Percentiles rank a stretch among this genome's conserved stretches.
Evolutionary conservation across 1,140 invertebrate genomes (phyloP).

Genomic region (Radopholus similis): DNA sequence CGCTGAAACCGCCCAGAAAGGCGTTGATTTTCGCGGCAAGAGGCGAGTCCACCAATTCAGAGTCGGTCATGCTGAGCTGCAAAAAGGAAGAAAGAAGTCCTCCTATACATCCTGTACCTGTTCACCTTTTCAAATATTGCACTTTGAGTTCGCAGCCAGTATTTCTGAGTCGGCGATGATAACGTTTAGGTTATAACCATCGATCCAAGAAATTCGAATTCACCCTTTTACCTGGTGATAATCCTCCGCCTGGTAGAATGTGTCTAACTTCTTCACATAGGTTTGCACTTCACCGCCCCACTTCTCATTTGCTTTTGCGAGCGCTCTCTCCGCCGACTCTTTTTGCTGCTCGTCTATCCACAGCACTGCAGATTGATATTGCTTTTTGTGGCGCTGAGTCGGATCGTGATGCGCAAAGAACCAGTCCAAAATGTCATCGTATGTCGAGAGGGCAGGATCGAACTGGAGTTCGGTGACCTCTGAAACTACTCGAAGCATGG

Average conservation of each 20-base stretch:
- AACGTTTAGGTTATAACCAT: not conserved
- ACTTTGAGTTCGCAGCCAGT: constrained; percentile 52
- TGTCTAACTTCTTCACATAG: constrained; percentile 48
- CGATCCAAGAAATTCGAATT: not conserved
- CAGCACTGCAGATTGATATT: constrained; percentile 88
- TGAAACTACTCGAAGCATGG: constrained; percentile 54
- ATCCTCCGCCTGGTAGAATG: constrained; percentile 58
- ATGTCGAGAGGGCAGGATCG: constrained; percentile 74
- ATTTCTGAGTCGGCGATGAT: constrained; percentile 33
- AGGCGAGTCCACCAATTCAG: constrained; percentile 45
- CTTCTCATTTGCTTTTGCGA: constrained; percentile 56
- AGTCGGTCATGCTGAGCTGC: constrained; percentile 43
- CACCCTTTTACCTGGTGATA: constrained; percentile 54
- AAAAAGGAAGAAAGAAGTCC: constrained; percentile 18
- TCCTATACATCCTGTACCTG: not conserved
- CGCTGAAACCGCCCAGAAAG: constrained; percentile 37
- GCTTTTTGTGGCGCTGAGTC: constrained; percentile 73
- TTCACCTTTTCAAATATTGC: constrained; percentile 42
- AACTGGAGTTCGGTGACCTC: constrained; percentile 87
- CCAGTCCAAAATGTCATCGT: constrained; percentile 71
- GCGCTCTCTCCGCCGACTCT: constrained; percentile 71
- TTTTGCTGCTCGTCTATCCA: constrained; percentile 84
- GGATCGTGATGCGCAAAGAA: constrained; percentile 92
- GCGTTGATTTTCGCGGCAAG: constrained; percentile 54
- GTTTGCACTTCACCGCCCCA: constrained; percentile 38